phyloP scores from a whole-genome alignment of 2,888 invertebrate genomes.

The Agrochola macilenta region DNA sequence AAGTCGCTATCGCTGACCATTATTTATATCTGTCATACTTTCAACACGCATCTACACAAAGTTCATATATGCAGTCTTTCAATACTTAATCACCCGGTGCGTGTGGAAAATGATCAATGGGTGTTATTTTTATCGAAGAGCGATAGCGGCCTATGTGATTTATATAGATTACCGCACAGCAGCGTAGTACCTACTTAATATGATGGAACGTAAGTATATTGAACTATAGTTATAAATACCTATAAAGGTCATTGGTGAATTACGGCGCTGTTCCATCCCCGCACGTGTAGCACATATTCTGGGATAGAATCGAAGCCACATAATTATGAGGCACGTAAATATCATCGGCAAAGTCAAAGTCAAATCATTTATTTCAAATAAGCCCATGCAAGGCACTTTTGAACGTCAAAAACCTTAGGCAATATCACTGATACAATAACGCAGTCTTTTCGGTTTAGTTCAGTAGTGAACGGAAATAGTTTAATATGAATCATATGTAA shows the following conservation, averaged over 20 bases:
- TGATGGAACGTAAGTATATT: slow-evolving; percentile 37
- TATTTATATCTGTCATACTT: slow-evolving; percentile 35
- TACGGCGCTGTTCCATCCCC: background rate
- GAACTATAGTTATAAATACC: slow-evolving; percentile 39
- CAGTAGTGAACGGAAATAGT: background rate
- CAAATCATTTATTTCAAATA: too few species aligned
- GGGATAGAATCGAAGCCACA: background rate
- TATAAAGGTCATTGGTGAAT: slow-evolving; percentile 15
- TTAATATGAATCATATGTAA: background rate
- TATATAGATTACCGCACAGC: slow-evolving; percentile 56
- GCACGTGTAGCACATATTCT: too few species aligned
- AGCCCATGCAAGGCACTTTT: too few species aligned
- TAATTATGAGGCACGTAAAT: background rate
- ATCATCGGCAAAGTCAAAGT: too few species aligned
- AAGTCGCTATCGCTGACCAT: slow-evolving; percentile 31
- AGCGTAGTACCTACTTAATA: slow-evolving; percentile 29
- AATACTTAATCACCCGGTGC: slow-evolving; percentile 29
- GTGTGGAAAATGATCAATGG: slow-evolving; percentile 52
- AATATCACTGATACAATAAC: background rate
- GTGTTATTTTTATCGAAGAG: slow-evolving; percentile 53
- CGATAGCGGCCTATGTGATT: slow-evolving; percentile 59
- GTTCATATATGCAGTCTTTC: slow-evolving; percentile 29
- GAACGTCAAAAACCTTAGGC: too few species aligned
- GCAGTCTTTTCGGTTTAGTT: background rate
- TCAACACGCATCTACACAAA: slow-evolving; percentile 15